These are phyloP conservation scores for Sciurus niger DNA, from an alignment of 2,113 vertebrate genomes.

Conservation along the genomic window DNA sequence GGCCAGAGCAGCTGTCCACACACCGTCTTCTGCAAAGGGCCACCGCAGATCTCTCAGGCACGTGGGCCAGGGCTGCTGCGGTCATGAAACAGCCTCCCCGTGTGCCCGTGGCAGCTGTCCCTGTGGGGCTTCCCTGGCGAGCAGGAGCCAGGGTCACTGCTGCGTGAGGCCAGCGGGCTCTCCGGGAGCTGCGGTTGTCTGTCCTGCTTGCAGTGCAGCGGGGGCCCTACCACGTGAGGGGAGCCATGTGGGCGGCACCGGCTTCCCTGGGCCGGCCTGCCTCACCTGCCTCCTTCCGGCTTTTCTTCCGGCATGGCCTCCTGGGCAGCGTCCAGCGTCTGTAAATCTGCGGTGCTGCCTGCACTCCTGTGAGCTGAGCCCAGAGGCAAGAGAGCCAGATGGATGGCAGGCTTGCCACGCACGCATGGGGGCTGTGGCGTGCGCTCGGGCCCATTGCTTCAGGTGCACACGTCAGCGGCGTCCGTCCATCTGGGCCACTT, in stretches of 20 bases:
- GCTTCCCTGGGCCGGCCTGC: not conserved
- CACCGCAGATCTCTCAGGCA: not conserved
- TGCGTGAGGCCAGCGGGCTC: not conserved
- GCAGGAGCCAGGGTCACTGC: not conserved
- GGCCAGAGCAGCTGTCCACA: not conserved
- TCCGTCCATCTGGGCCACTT: rapidly evolving
- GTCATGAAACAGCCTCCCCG: not conserved
- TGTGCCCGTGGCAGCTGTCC: too few species aligned
- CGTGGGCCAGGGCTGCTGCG: not conserved
- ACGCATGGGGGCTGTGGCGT: rapidly evolving
- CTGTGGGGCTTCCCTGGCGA: not conserved
- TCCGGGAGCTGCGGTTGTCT: too few species aligned
- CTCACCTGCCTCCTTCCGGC: not conserved
- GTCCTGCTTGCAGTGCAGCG: rapidly evolving
- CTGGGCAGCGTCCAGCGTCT: too few species aligned
- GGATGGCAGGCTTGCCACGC: not conserved
- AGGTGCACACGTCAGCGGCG: not conserved
- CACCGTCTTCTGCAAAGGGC: not conserved
- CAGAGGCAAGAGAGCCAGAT: too few species aligned
- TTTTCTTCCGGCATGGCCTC: not conserved
- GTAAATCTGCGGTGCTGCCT: not conserved
- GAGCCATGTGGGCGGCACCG: too few species aligned
- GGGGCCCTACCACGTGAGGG: not conserved
- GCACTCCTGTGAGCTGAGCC: too few species aligned
- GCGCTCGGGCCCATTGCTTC: not conserved